A percentile compares a stretch with the other conserved stretches of the same genome.
Conservation (phyloP, 2,113 vertebrate species). For the Microtus ochrogaster region DNA sequence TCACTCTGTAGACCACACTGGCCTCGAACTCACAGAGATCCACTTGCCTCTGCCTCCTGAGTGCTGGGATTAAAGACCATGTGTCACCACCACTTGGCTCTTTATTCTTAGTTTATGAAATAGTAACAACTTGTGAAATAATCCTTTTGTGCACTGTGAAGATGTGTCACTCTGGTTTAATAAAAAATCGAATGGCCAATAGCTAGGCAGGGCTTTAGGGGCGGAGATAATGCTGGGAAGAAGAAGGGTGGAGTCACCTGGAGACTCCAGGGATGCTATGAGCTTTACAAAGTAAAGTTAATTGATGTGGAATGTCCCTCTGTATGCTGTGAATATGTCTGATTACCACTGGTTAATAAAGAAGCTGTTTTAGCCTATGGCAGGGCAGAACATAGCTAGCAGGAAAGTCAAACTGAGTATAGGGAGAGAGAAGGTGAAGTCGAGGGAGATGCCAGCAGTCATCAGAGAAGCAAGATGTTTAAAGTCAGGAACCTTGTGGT, state of each 20-base stretch:
- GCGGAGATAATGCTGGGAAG: neutral
- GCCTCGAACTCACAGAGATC: neutral
- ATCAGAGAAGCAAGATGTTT: too few species aligned
- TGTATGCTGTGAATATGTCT: too few species aligned
- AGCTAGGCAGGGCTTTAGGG: neutral
- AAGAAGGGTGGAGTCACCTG: neutral
- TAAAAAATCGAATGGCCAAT: neutral
- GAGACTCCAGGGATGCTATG: neutral
- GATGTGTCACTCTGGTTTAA: neutral
- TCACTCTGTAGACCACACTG: neutral
- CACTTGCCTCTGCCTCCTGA: neutral
- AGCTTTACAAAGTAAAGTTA: neutral
- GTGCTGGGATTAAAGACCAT: neutral
- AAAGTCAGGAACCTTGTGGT: too few species aligned
- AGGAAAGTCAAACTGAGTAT: too few species aligned
- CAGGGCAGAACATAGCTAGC: too few species aligned
- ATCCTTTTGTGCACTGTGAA: neutral
- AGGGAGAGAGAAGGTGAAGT: too few species aligned
- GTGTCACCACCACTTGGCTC: neutral
- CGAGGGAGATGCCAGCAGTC: too few species aligned
- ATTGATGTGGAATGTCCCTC: too few species aligned
- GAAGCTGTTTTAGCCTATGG: too few species aligned
- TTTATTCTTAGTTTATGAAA: constrained; percentile 11
- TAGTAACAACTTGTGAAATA: neutral
- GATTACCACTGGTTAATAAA: too few species aligned